These are phyloP conservation scores for Crypturellus undulatus DNA, from an alignment of 2,113 vertebrate species.

Conservation along the genomic window DNA sequence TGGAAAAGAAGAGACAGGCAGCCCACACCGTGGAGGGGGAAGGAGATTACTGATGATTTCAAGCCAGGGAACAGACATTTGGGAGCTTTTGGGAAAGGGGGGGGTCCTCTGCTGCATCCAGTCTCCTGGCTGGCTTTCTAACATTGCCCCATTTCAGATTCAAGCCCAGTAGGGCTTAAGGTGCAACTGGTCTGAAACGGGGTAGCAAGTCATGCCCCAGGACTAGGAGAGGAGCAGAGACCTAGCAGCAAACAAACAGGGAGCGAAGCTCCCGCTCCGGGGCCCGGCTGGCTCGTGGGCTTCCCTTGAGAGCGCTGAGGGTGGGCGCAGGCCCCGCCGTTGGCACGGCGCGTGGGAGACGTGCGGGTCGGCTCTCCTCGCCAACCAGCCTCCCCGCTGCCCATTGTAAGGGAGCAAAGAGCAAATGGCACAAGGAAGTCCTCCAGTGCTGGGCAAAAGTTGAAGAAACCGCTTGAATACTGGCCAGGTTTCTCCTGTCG, in stretches of 20 bases:
- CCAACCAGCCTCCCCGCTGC: background rate
- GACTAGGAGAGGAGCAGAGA: constrained; percentile 48
- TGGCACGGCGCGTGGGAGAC: background rate
- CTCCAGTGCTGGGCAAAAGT: background rate
- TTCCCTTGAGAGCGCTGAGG: background rate
- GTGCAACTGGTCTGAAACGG: constrained; percentile 64
- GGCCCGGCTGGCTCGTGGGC: fast-evolving
- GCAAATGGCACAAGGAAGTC: background rate
- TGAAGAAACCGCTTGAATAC: constrained; percentile 25
- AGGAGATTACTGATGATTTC: background rate
- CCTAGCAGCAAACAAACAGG: constrained; percentile 67
- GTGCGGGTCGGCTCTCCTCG: background rate
- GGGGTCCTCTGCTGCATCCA: constrained; percentile 46
- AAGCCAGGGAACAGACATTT: constrained; percentile 23
- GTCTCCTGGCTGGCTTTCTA: constrained; percentile 32
- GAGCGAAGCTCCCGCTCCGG: background rate
- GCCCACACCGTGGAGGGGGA: background rate
- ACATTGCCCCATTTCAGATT: constrained; percentile 45
- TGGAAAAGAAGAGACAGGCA: background rate
- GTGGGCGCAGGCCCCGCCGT: background rate
- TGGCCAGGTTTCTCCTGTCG: constrained; percentile 54
- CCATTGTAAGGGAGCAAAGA: background rate
- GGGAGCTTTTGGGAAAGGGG: background rate
- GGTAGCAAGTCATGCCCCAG: constrained; percentile 31
- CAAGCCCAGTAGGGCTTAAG: constrained; percentile 60